Base-by-base conservation (phyloP, 2,888 invertebrate genomes). In the Asteroscopus sphinx region DNA sequence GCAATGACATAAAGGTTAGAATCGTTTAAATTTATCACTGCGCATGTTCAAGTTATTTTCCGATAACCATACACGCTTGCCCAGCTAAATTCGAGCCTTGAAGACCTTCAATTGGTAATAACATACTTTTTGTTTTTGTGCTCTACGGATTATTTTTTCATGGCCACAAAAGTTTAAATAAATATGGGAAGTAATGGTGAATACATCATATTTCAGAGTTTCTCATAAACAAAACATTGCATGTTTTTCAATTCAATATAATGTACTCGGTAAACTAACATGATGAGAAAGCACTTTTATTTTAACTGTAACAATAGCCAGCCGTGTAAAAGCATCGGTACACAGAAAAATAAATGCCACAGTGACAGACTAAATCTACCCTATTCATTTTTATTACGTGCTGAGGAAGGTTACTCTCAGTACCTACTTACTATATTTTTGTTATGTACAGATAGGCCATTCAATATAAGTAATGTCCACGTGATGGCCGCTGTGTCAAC, bases 341-440 rank as follows among this genome's bases (percentile, higher is more conserved):
- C 41, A 47, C 33, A 51, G 21, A 61, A 68, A 69, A 75, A 67
- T 53, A 62, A 78, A 62, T 33, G 46, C 62, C 53, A 46, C 45
- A 71, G 65, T 58, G 71, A 68, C 57, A 72, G 52, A 68, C 55
- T 60, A 64, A 69, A 65, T 63, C 61, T 70, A 52, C 62, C 49
- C 55, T 71, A 68, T 79, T 68, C 69, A 69, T 77, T 79, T 77
- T 77, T 80, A 73, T 76, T 68, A 66, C 51, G 73, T 67, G 73
- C 47, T 65, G 73, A 72, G 65, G 52, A 78, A 75, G 68, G 66
- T 64, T 66, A 59, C 48, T 72, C 42, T 47, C 30, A 44, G 61
- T 73, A 68, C 66, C 55, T 71, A 67, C 65, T 72, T 66, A 67
- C 61, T 76, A 66, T 65, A 70, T 76, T 75, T 76, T 58, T 75